A percentile compares a stretch with the other conserved stretches of the same genome.
Conservation (phyloP, 2,113 vertebrate genomes). For the Rhea pennata region DNA sequence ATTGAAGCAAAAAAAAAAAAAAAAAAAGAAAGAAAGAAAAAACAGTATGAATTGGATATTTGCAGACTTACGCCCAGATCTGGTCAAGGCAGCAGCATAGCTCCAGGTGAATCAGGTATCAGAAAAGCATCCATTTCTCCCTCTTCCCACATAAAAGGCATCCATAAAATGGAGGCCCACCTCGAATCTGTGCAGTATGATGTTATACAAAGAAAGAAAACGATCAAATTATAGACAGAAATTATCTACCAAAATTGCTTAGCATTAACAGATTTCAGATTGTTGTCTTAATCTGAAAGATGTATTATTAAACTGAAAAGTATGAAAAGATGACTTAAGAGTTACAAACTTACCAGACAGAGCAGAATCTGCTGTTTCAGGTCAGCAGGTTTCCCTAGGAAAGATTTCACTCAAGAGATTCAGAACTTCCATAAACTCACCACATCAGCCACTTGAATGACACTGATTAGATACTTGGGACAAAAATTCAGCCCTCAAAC, state of each 20-base stretch:
- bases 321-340: not conserved
- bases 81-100: conserved; percentile 11
- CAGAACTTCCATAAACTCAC: not conserved
- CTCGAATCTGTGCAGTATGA: not conserved
- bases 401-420: not conserved
- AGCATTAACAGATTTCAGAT: not conserved
- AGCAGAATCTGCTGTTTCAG: not conserved
- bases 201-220: not conserved
- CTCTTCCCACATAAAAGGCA: not conserved
- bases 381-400: not conserved
- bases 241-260: not conserved
- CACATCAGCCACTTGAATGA: not conserved
- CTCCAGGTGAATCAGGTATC: not conserved
- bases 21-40: too few species aligned
- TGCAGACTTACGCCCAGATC: conserved; percentile 23
- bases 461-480: not conserved
- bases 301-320: not conserved
- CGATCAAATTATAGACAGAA: not conserved
- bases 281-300: not conserved
- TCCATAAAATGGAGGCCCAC: not conserved
- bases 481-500: not conserved
- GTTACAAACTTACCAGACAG: not conserved
- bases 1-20: conserved; percentile 25
- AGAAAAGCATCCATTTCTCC: not conserved
- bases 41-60: not conserved